These are phyloP conservation scores for Branchellion lobata DNA, from an alignment of 2,888 invertebrate species.

Conservation along the genomic window DNA sequence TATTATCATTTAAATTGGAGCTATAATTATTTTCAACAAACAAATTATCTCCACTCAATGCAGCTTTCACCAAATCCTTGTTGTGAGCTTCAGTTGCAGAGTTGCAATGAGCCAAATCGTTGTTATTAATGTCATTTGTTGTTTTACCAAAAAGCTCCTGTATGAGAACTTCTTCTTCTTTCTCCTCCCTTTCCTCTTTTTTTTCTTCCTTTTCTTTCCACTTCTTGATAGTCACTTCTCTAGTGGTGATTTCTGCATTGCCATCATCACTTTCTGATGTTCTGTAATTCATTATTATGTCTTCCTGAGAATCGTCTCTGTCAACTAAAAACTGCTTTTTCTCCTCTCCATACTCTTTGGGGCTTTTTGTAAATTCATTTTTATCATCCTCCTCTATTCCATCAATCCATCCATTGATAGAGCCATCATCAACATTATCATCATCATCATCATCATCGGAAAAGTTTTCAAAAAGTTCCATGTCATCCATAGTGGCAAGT, in stretches of 20 bases:
- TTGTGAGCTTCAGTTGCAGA: not conserved
- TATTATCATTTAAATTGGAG: no score
- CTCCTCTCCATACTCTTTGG: not conserved
- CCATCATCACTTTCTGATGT: not conserved
- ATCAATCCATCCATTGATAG: constrained; percentile 1
- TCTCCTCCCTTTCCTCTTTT: not conserved
- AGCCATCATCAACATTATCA: constrained; percentile 8
- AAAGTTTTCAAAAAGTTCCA: constrained; percentile 34
- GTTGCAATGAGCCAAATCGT: not conserved
- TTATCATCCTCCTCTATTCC: not conserved
- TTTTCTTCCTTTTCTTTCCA: no score
- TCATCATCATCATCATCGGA: constrained; percentile 22
- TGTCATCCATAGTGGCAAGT: constrained; percentile 39
- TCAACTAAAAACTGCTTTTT: not conserved
- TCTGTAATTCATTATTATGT: not conserved
- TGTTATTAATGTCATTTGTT: not conserved
- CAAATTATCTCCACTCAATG: no score
- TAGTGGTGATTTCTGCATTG: no score
- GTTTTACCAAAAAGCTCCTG: not conserved
- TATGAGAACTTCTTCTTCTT: not conserved
- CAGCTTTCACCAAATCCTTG: not conserved
- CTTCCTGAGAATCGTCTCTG: not conserved
- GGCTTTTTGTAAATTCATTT: not conserved
- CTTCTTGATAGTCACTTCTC: no score
- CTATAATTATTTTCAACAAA: no score